A percentile compares a stretch with the other conserved stretches of the same genome.
These are phyloP conservation scores for Leptoclinus maculatus DNA, from an alignment of 2,797 vertebrate genomes.

Conservation along the genomic window DNA sequence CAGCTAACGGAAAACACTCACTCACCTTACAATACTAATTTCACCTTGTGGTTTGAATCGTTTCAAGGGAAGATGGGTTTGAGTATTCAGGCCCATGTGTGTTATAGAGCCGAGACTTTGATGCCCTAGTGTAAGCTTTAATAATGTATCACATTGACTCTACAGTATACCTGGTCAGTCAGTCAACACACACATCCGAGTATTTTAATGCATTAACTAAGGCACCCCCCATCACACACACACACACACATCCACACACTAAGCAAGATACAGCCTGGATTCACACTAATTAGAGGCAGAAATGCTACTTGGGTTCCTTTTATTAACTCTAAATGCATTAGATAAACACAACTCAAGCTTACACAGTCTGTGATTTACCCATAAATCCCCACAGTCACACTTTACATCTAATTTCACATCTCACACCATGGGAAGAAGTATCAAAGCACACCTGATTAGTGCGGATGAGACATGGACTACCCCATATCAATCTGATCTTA, in stretches of 20 bases:
- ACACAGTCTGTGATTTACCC: conserved; percentile 2
- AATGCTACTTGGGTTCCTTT: not conserved
- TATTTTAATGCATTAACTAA: conserved; percentile 9
- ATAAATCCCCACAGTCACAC: not conserved
- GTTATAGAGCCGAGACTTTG: not conserved
- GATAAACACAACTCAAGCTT: not conserved
- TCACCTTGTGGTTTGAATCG: not conserved
- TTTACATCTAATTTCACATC: conserved; percentile 15
- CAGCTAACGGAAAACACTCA: conserved; percentile 4
- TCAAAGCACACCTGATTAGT: not conserved
- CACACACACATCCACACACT: not conserved
- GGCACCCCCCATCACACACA: not conserved
- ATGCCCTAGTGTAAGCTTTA: conserved; percentile 33
- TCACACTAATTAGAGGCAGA: conserved; percentile 24
- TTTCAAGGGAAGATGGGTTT: not conserved
- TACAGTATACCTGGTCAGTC: conserved; percentile 28
- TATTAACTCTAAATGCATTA: conserved; percentile 29
- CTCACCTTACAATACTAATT: not conserved
- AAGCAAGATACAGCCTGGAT: conserved; percentile 20
- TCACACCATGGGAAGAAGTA: not conserved
- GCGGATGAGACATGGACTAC: not conserved
- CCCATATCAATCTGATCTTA: conserved; percentile 19
- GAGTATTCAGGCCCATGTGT: not conserved
- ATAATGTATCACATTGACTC: conserved; percentile 43
- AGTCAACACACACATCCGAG: conserved; percentile 11